A percentile compares a stretch with the other conserved stretches of the same genome.
phyloP scores from a whole-genome alignment of 2,113 vertebrate species.

The Buteo buteo region DNA sequence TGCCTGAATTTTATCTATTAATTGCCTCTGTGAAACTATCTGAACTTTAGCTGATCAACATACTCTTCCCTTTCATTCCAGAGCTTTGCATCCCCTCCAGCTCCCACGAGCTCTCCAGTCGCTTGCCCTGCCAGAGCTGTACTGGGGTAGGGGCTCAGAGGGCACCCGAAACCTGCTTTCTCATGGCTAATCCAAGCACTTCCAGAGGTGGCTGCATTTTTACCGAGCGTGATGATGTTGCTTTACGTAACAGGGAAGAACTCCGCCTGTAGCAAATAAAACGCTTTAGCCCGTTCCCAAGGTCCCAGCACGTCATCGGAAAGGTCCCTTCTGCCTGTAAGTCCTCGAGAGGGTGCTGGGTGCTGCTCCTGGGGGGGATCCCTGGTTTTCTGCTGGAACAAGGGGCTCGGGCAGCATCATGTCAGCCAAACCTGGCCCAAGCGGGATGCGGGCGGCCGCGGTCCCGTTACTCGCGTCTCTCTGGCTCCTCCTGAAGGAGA shows the following conservation, averaged over 20 bases:
- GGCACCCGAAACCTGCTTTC: neutral
- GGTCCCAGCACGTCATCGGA: neutral
- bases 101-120: neutral
- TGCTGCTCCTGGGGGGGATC: neutral
- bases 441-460: neutral
- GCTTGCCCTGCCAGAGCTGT: neutral
- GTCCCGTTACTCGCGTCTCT: neutral
- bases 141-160: neutral
- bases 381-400: neutral
- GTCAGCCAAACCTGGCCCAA: neutral
- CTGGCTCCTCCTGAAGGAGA: slow-evolving; percentile 61
- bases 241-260: neutral
- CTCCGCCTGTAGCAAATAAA: neutral
- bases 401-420: neutral
- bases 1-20: fast-evolving
- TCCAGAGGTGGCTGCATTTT: neutral
- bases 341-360: neutral
- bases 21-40: neutral
- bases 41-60: neutral
- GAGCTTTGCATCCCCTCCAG: neutral
- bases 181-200: neutral
- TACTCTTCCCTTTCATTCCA: neutral
- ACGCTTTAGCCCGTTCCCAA: fast-evolving
- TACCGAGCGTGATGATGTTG: fast-evolving
- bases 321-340: neutral